phyloP scores from a whole-genome alignment of 1,140 invertebrate species.

The Belonocnema kinseyi region DNA sequence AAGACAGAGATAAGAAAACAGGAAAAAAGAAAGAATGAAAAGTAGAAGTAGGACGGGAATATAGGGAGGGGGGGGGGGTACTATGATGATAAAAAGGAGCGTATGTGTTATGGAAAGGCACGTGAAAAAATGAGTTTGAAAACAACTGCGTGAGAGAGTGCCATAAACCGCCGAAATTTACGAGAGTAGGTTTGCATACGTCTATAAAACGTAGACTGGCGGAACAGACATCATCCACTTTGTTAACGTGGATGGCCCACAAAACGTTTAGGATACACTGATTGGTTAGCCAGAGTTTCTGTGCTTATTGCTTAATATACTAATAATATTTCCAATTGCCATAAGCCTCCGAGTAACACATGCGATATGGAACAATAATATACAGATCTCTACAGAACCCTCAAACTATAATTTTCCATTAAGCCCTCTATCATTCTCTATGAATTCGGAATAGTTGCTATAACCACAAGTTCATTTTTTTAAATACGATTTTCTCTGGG shows the following conservation, averaged over 20 bases:
- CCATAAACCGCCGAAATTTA: neutral
- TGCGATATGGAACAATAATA: constrained; percentile 60
- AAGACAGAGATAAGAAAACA: no score
- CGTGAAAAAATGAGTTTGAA: no score
- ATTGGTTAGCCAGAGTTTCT: constrained; percentile 71
- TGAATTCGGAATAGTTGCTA: neutral
- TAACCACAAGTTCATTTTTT: no score
- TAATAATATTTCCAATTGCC: constrained; percentile 74
- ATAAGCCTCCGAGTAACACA: constrained; percentile 68
- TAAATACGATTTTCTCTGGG: no score
- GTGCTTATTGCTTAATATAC: constrained; percentile 73
- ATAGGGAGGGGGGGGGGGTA: no score
- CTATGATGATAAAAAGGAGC: no score
- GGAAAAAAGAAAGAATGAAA: no score
- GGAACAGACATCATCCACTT: constrained; percentile 20
- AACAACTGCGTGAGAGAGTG: neutral
- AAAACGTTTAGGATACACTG: constrained; percentile 63
- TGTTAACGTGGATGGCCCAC: constrained; percentile 41
- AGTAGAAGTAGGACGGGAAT: no score
- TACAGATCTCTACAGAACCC: constrained; percentile 2
- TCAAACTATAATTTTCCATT: constrained; percentile 29
- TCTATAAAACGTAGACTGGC: constrained; percentile 15
- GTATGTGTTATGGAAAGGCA: no score
- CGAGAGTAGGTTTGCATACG: constrained; percentile 19
- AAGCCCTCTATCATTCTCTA: neutral